Percentiles rank a stretch among this genome's conserved stretches.
Evolutionary conservation across 2,797 vertebrate genomes (phyloP).

Genomic region (Darevskia mixta): DNA sequence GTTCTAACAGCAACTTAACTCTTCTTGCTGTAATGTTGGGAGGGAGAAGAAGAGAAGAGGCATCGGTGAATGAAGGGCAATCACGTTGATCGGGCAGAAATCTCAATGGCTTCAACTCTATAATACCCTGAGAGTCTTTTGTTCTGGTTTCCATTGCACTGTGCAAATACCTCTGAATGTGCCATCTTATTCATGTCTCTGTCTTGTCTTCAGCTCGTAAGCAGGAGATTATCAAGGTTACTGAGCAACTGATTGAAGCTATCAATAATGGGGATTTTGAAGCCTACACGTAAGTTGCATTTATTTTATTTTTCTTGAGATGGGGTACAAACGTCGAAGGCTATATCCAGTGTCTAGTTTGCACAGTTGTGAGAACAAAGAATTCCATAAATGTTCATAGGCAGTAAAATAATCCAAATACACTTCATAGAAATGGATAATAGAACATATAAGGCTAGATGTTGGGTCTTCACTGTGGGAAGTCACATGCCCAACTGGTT

Average conservation of each 20-base stretch:
- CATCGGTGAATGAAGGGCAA: background rate
- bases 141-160: conserved; percentile 22
- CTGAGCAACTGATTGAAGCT: conserved; percentile 95
- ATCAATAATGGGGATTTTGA: conserved; percentile 98
- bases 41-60: background rate
- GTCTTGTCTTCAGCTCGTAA: conserved; percentile 84
- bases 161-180: conserved; percentile 32
- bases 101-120: background rate
- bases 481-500: too few relatives aligned
- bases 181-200: conserved; percentile 40
- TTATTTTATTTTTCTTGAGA: background rate
- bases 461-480: too few relatives aligned
- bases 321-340: background rate
- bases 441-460: too few relatives aligned
- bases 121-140: conserved; percentile 43
- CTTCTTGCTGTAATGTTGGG: background rate
- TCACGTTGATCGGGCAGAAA: conserved; percentile 25
- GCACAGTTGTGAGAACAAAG: background rate
- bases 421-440: background rate
- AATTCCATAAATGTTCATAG: background rate
- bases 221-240: conserved; percentile 99
- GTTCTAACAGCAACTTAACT: background rate
- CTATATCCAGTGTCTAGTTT: accelerated
- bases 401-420: background rate
- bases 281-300: conserved; percentile 93